Evolutionary conservation across 2,797 vertebrate species (phyloP), one percentile per base, ranked within the genome.

Genomic region (Rhinichthys osculus): DNA sequence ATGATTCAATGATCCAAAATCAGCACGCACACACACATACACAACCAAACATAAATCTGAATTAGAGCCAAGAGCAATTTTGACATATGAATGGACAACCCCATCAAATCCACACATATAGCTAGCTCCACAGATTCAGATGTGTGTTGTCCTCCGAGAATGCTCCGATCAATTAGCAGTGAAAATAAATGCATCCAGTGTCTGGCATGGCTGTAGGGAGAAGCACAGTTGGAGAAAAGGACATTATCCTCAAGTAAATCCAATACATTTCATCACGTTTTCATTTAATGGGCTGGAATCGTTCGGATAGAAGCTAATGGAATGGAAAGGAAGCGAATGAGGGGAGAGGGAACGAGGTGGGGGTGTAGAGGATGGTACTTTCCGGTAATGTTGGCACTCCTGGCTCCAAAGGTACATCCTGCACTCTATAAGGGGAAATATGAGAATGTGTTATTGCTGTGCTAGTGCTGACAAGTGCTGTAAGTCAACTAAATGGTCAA

Each of bases 271-370:
- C 90, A 91, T 92, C 92, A 87, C 88, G 66, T 93, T 92, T 94
- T 93, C 84, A 89, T 92, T 94, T 95, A 95, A 95, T 94, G 93
- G 91, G 91, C 91, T 90, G 93, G 93, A 94, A 94, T 95, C 90
- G 90, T 92, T 93, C 85, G 89, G 88, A 93, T 90, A 89, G 89
- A 87, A 83, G 89, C 93, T 93, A 91, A 94, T 93, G 93, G 91
- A 91, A 91, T 92, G 86, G 93, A 94, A 94, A 92, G 92, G 82
- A 80, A 85, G 77, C 0, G 30, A 80, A 78, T 42, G 70, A 81
- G 47, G 76, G 80, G 74, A 83, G 77, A 89, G 81, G 70, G 70
- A 54, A 50, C 6, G 76, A 50, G 84, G 78, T 35, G 57, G 79
- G 81, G 82, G 84, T 38, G 71, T 69, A 76, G 59, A 70, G 76